Conservation (phyloP, 2,888 invertebrate genomes). For the Plagiodera versicolora region DNA sequence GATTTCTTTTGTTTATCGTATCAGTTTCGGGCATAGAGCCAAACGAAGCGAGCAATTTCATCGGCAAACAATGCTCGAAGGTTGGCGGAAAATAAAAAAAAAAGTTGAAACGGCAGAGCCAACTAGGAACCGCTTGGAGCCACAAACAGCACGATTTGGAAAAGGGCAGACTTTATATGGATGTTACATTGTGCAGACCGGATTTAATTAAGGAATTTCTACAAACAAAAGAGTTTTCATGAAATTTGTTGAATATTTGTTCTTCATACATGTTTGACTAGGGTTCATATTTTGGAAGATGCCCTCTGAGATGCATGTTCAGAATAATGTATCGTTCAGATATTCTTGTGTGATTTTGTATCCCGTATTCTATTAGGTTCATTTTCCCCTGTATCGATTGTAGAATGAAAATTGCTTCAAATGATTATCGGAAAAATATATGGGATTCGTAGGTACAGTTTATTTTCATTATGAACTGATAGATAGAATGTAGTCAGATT, state of each 20-base stretch:
- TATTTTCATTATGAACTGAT: too few relatives aligned
- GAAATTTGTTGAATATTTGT: slow-evolving; percentile 26
- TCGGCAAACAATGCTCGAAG: slow-evolving; percentile 1
- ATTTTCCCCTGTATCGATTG: too few relatives aligned
- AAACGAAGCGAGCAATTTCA: slow-evolving; percentile 1
- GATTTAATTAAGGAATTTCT: slow-evolving; percentile 32
- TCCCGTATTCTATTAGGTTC: too few relatives aligned
- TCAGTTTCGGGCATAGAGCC: background rate
- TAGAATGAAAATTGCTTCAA: too few relatives aligned
- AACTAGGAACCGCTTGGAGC: slow-evolving; percentile 4
- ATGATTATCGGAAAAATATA: too few relatives aligned
- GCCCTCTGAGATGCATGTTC: background rate
- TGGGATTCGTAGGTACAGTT: too few relatives aligned
- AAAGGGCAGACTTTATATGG: slow-evolving; percentile 32
- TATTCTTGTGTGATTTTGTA: too few relatives aligned
- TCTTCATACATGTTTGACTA: slow-evolving; percentile 15
- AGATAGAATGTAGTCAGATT: too few relatives aligned
- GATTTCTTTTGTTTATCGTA: background rate
- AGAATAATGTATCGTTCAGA: too few relatives aligned
- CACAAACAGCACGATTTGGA: slow-evolving; percentile 25
- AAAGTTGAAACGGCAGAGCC: slow-evolving; percentile 6
- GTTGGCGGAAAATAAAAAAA: background rate
- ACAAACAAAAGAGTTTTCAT: slow-evolving; percentile 28
- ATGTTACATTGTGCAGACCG: slow-evolving; percentile 31
- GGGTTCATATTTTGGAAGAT: slow-evolving; percentile 6